Evolutionary conservation across 2,113 vertebrate species (phyloP).

Genomic region (Chloropsis hardwickii): DNA sequence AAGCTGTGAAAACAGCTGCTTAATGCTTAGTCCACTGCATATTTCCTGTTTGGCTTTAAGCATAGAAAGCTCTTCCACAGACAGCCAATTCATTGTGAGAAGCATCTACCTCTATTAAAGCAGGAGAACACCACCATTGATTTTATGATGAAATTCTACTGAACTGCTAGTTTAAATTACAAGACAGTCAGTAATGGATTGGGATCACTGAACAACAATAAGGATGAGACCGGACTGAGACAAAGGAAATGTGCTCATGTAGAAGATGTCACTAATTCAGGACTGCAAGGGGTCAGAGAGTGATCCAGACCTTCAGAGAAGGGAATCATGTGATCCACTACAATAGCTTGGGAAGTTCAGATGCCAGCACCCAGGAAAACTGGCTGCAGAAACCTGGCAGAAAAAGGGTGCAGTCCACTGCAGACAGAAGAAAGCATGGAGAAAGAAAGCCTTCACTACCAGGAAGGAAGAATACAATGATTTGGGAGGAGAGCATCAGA

Average conservation of each 20-base stretch:
- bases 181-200: background rate
- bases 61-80: background rate
- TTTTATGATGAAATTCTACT: background rate
- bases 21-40: background rate
- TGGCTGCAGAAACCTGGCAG: background rate
- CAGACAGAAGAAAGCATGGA: background rate
- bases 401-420: background rate
- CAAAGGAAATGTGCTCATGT: background rate
- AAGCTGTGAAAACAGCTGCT: background rate
- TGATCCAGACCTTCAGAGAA: background rate
- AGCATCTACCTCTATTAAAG: background rate
- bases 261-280: background rate
- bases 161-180: background rate
- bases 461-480: background rate
- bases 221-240: background rate
- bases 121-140: background rate
- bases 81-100: background rate
- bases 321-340: background rate
- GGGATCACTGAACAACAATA: background rate
- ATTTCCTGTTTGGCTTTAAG: background rate
- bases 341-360: background rate
- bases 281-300: background rate
- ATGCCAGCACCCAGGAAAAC: background rate
- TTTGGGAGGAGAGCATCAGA: background rate
- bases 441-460: background rate